Conservation (phyloP, 2,797 vertebrate species). For the Microcaecilia unicolor region DNA sequence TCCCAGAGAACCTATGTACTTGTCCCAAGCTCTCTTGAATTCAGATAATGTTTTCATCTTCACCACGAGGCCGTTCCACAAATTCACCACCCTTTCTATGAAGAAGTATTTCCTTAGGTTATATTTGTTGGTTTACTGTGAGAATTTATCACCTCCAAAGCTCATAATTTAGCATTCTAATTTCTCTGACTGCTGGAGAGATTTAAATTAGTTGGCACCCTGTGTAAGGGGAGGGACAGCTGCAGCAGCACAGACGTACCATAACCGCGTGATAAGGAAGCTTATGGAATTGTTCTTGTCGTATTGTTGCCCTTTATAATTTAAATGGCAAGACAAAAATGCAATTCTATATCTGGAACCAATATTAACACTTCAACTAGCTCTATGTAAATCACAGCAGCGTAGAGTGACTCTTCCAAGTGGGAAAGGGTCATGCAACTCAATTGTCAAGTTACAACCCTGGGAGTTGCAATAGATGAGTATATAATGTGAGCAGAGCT, state of each 20-base stretch:
- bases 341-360: constrained; percentile 12
- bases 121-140: no score
- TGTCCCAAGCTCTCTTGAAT: no score
- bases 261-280: constrained; percentile 16
- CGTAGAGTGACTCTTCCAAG: neutral
- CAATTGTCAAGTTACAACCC: constrained; percentile 14
- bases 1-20: no score
- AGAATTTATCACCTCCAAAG: no score
- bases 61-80: no score
- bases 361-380: constrained; percentile 24
- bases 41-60: no score
- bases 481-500: constrained; percentile 1
- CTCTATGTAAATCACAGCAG: constrained; percentile 21
- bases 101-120: no score
- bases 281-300: constrained; percentile 12
- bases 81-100: no score
- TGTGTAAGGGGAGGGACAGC: constrained; percentile 13
- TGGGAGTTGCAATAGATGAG: neutral
- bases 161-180: no score
- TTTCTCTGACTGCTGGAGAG: constrained; percentile 8
- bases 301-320: constrained; percentile 21
- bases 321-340: constrained; percentile 20
- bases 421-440: neutral
- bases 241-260: neutral
- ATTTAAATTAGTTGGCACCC: constrained; percentile 23